Evolutionary conservation across 2,113 vertebrate species (phyloP).

Genomic region (Xenotilapia leptura): DNA sequence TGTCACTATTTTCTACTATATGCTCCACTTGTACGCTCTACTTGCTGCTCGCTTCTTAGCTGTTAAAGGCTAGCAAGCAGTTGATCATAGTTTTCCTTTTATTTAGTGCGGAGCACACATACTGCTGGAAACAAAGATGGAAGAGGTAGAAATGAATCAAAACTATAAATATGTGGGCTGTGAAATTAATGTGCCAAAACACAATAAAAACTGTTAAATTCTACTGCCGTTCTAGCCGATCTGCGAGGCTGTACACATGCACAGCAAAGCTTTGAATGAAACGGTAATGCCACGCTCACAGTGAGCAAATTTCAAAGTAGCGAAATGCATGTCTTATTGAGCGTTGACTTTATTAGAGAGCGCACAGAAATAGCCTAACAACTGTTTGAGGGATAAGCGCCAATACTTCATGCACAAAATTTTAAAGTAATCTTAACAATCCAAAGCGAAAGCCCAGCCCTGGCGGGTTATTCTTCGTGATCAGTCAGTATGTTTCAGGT

Average conservation of each 20-base stretch:
- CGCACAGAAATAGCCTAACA: not conserved
- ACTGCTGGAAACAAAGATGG: not conserved
- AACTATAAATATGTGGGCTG: not conserved
- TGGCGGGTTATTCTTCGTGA: not conserved
- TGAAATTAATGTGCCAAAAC: not conserved
- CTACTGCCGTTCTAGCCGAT: not conserved
- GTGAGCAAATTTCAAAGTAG: not conserved
- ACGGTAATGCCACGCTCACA: not conserved
- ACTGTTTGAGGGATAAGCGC: not conserved
- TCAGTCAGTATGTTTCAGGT: not conserved
- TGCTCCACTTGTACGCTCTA: not conserved
- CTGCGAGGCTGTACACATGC: not conserved
- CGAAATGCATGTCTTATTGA: not conserved
- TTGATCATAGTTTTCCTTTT: not conserved
- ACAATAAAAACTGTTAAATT: not conserved
- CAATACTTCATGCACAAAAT: not conserved
- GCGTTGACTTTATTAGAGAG: not conserved
- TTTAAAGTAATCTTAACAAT: not conserved
- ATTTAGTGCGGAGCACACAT: not conserved
- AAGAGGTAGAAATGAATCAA: not conserved
- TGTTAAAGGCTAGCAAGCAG: not conserved
- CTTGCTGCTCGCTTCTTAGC: not conserved
- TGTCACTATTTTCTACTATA: not conserved
- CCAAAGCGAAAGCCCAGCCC: not conserved
- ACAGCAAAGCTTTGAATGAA: not conserved